Conservation (phyloP, 2,797 vertebrate genomes). For the Diplodus sargus region DNA sequence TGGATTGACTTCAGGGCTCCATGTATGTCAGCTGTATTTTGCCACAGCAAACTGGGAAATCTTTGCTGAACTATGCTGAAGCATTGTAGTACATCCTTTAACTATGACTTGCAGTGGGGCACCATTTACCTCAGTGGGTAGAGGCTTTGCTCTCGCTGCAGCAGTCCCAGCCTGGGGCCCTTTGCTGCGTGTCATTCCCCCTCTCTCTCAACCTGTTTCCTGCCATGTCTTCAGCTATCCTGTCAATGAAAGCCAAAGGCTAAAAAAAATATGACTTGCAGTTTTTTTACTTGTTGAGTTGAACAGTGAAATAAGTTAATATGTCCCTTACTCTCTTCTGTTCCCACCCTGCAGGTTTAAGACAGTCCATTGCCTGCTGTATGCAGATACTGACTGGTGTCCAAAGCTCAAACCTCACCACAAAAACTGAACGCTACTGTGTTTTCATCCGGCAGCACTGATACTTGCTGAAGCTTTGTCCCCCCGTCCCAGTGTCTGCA, state of each 20-base stretch:
- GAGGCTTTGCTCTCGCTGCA: too few species aligned
- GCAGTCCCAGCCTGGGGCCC: too few species aligned
- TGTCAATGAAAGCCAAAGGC: too few species aligned
- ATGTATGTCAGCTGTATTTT: background rate
- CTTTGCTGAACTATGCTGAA: background rate
- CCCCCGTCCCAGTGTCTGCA: background rate
- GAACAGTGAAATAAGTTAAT: background rate
- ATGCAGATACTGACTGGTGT: constrained; percentile 93
- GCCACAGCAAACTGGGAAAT: background rate
- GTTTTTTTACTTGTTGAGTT: background rate
- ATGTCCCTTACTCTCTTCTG: background rate
- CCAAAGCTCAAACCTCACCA: constrained; percentile 61
- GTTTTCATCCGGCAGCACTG: background rate
- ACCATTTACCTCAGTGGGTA: too few species aligned
- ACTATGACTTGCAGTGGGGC: background rate
- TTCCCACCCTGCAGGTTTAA: constrained; percentile 86
- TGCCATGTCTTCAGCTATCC: too few species aligned
- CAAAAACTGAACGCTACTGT: constrained; percentile 25
- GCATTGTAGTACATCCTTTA: background rate
- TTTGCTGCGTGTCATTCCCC: too few species aligned
- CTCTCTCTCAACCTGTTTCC: too few species aligned
- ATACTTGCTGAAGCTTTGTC: background rate
- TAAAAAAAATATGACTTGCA: too few species aligned
- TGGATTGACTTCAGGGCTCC: background rate
- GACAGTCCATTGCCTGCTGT: constrained; percentile 94